phyloP scores from a whole-genome alignment of 1,140 invertebrate genomes.

The Carposina sasakii region DNA sequence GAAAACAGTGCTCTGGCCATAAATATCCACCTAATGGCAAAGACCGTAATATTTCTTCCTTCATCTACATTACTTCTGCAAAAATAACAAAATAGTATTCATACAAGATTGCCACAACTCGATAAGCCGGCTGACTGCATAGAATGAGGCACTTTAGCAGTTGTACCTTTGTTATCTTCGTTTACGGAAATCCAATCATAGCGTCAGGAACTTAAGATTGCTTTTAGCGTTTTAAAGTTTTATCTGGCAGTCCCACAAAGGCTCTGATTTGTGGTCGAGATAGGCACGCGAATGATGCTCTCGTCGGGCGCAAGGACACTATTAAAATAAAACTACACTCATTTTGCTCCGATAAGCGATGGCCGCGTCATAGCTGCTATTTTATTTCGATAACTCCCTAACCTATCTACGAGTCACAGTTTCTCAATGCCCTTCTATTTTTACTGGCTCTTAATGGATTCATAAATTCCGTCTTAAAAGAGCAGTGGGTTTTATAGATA shows the following conservation, averaged over 20 bases:
- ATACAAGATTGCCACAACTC: conserved; percentile 35
- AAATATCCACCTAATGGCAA: conserved; percentile 46
- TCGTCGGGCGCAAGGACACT: conserved; percentile 39
- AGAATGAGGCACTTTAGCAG: conserved; percentile 39
- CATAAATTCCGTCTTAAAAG: too few relatives aligned
- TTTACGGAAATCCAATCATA: conserved; percentile 41
- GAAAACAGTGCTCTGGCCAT: conserved; percentile 32
- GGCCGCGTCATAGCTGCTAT: conserved; percentile 21
- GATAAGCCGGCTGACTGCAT: conserved; percentile 49
- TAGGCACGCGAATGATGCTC: conserved; percentile 45
- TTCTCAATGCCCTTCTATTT: conserved; percentile 14
- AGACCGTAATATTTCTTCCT: conserved; percentile 44
- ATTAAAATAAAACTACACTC: conserved; percentile 43
- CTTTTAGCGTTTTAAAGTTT: conserved; percentile 28
- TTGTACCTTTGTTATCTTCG: conserved; percentile 37
- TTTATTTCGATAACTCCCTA: conserved; percentile 24
- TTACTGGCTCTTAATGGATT: too few relatives aligned
- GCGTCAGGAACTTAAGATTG: conserved; percentile 24
- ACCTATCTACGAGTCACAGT: too few relatives aligned
- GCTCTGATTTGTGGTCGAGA: conserved; percentile 45
- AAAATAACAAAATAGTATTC: conserved; percentile 57
- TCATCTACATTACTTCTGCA: conserved; percentile 54
- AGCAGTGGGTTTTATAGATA: too few relatives aligned
- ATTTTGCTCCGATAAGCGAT: conserved; percentile 27
- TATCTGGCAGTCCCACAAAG: conserved; percentile 30